Evolutionary conservation across 2,113 vertebrate genomes (phyloP).

Genomic region (Tyrannus savana): DNA sequence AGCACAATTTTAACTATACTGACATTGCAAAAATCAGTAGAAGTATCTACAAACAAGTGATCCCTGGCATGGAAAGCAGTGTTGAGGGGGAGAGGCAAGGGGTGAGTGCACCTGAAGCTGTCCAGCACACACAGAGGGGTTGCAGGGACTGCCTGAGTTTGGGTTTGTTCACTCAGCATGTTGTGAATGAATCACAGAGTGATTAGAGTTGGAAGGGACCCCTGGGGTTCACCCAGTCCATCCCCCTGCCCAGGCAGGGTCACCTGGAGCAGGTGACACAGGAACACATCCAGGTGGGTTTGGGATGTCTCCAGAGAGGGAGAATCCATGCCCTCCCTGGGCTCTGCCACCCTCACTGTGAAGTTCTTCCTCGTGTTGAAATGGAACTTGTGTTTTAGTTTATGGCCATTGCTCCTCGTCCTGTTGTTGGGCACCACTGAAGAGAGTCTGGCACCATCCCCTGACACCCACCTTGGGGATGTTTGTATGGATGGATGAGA

Average conservation of each 20-base stretch:
- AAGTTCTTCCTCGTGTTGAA: background rate
- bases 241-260: background rate
- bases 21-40: background rate
- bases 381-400: background rate
- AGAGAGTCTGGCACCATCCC: background rate
- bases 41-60: background rate
- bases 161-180: background rate
- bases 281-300: background rate
- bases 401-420: background rate
- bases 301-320: background rate
- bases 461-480: background rate
- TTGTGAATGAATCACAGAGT: background rate
- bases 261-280: background rate
- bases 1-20: background rate
- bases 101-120: background rate
- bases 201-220: background rate
- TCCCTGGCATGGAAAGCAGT: accelerated
- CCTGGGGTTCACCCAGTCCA: background rate
- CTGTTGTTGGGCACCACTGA: background rate
- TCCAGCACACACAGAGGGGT: background rate
- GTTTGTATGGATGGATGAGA: background rate
- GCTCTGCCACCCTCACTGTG: background rate
- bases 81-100: background rate
- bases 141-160: background rate
- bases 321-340: background rate